Conservation (phyloP, 2,113 vertebrate genomes). For the Merops nubicus region DNA sequence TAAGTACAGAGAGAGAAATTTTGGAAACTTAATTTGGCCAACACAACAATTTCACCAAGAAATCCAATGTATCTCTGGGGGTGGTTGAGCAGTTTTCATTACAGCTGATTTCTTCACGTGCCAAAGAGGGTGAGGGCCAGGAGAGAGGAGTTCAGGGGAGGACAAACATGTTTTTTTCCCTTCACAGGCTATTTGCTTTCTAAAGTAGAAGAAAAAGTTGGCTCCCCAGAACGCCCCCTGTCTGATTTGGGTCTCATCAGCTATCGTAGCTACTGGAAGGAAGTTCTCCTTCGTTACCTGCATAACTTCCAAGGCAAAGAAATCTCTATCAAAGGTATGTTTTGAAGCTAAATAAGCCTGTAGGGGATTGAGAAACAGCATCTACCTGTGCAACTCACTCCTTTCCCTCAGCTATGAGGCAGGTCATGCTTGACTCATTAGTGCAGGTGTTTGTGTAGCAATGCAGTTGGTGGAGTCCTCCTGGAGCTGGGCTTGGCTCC, state of each 20-base stretch:
- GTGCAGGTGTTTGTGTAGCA: neutral
- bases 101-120: neutral
- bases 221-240: conserved; percentile 93
- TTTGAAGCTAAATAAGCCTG: neutral
- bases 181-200: conserved; percentile 92
- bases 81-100: neutral
- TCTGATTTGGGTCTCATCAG: conserved; percentile 97
- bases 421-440: neutral
- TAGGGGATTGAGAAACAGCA: neutral
- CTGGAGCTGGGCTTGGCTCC: neutral
- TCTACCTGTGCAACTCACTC: neutral
- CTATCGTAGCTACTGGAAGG: conserved; percentile 99
- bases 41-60: neutral
- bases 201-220: conserved; percentile 97
- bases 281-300: conserved; percentile 94
- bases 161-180: neutral
- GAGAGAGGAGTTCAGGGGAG: neutral
- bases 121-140: neutral
- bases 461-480: neutral
- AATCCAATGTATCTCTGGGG: neutral
- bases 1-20: conserved; percentile 73
- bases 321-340: conserved; percentile 96
- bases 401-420: neutral
- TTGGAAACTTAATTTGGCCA: neutral
- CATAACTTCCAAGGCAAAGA: conserved; percentile 98